Evolutionary conservation across 2,113 vertebrate species (phyloP).

Genomic region (Thamnophis sirtalis): DNA sequence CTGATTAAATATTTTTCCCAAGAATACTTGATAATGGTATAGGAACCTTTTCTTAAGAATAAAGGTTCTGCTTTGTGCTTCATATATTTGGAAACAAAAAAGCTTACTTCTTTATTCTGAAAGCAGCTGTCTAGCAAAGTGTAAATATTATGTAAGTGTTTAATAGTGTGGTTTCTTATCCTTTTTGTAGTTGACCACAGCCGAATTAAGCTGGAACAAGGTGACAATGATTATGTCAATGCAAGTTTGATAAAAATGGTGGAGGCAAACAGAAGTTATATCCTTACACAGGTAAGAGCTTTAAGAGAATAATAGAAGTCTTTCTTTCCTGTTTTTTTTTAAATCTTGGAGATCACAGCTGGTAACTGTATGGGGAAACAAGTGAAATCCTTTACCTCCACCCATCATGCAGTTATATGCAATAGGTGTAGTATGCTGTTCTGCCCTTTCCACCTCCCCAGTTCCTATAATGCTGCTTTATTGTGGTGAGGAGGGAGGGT

Average conservation of each 20-base stretch:
- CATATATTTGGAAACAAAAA: not conserved
- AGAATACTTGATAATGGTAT: not conserved
- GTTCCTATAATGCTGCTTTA: not conserved
- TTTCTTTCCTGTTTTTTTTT: slow-evolving; percentile 8
- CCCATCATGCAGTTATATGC: not conserved
- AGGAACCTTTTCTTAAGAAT: not conserved
- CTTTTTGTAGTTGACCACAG: slow-evolving; percentile 91
- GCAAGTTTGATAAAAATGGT: slow-evolving; percentile 93
- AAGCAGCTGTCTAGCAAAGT: not conserved
- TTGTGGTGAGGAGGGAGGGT: not conserved
- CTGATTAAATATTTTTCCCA: not conserved
- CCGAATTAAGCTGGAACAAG: slow-evolving; percentile 89
- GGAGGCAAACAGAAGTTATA: slow-evolving; percentile 94
- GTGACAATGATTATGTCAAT: slow-evolving; percentile 94
- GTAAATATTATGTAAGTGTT: not conserved
- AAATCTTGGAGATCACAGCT: not conserved
- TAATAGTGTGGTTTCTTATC: slow-evolving; percentile 28
- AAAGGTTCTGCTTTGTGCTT: not conserved
- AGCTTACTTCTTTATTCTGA: not conserved
- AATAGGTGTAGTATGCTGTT: not conserved
- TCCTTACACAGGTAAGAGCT: slow-evolving; percentile 90
- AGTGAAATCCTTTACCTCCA: not conserved
- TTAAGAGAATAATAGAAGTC: not conserved
- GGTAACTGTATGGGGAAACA: not conserved
- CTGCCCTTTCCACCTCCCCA: not conserved